phyloP scores from a whole-genome alignment of 2,797 vertebrate species.

The Aplochiton taeniatus region DNA sequence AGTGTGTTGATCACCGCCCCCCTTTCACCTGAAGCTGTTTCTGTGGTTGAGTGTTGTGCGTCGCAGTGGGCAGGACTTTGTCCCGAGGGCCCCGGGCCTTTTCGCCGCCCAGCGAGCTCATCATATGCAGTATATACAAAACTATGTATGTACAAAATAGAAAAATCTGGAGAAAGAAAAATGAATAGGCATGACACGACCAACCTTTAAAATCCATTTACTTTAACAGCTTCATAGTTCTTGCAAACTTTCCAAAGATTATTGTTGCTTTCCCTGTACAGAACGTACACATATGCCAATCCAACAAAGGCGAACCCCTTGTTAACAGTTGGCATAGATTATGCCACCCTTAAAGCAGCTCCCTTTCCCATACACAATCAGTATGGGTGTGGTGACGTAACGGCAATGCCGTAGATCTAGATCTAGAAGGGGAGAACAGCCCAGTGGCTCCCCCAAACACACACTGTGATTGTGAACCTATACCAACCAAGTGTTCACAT shows the following conservation, averaged over 20 bases:
- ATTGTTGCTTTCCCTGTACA: too few relatives aligned
- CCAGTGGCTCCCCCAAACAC: conserved; percentile 54
- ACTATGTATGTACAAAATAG: conserved; percentile 98
- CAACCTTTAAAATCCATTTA: neutral
- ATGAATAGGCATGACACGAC: neutral
- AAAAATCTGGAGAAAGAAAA: conserved; percentile 86
- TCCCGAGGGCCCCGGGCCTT: conserved; percentile 92
- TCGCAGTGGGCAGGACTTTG: conserved; percentile 83
- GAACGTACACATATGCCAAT: too few relatives aligned
- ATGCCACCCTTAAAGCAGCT: neutral
- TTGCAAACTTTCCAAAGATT: too few relatives aligned
- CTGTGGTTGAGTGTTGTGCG: conserved; percentile 86
- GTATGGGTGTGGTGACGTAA: conserved; percentile 55
- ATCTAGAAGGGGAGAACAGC: conserved; percentile 62
- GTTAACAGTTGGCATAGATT: too few relatives aligned
- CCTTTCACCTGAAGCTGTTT: conserved; percentile 92
- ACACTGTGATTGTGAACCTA: conserved; percentile 12
- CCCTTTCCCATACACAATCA: conserved; percentile 25
- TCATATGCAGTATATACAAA: conserved; percentile 99
- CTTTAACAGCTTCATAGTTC: too few relatives aligned
- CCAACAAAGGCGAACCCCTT: too few relatives aligned
- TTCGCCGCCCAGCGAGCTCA: conserved; percentile 93
- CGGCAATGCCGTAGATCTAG: conserved; percentile 66
- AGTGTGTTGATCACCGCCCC: too few relatives aligned
- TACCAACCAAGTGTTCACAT: neutral